phyloP scores from a whole-genome alignment of 2,888 invertebrate species.

The Acronicta alni region DNA sequence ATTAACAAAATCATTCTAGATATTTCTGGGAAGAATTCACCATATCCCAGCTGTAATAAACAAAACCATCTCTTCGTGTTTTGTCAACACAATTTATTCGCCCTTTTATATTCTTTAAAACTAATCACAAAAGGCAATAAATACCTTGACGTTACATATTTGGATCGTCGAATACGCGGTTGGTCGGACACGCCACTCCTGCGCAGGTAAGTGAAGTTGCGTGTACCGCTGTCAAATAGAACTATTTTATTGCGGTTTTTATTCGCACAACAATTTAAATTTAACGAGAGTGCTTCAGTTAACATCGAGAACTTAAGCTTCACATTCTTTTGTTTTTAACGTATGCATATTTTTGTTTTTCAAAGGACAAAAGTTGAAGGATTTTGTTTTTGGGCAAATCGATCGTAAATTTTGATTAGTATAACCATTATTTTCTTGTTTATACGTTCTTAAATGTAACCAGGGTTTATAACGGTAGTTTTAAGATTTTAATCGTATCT shows the following conservation, averaged over 20 bases:
- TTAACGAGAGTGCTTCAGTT: conserved; percentile 67
- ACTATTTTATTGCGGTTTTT: conserved; percentile 82
- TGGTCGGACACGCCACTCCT: conserved; percentile 72
- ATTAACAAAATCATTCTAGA: conserved; percentile 6
- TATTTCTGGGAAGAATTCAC: conserved; percentile 25
- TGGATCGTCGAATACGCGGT: conserved; percentile 68
- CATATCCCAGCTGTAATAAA: conserved; percentile 20
- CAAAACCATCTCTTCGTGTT: conserved; percentile 30
- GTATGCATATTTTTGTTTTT: conserved; percentile 38
- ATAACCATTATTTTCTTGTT: background rate
- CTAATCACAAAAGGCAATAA: conserved; percentile 63
- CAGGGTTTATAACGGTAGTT: too few relatives aligned
- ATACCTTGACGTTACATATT: conserved; percentile 69
- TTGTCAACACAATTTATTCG: conserved; percentile 48
- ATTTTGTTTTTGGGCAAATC: conserved; percentile 6
- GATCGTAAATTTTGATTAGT: conserved; percentile 1
- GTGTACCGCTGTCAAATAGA: conserved; percentile 82
- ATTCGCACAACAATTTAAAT: conserved; percentile 74
- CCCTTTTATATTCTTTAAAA: conserved; percentile 36
- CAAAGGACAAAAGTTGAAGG: conserved; percentile 4
- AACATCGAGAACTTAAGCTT: conserved; percentile 60
- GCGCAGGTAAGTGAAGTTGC: conserved; percentile 86
- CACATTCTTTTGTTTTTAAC: conserved; percentile 46
- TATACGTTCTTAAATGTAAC: too few relatives aligned
- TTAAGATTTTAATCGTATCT: too few relatives aligned